Evolutionary conservation across 2,113 vertebrate species (phyloP).

Genomic region (Glaucomys volans): DNA sequence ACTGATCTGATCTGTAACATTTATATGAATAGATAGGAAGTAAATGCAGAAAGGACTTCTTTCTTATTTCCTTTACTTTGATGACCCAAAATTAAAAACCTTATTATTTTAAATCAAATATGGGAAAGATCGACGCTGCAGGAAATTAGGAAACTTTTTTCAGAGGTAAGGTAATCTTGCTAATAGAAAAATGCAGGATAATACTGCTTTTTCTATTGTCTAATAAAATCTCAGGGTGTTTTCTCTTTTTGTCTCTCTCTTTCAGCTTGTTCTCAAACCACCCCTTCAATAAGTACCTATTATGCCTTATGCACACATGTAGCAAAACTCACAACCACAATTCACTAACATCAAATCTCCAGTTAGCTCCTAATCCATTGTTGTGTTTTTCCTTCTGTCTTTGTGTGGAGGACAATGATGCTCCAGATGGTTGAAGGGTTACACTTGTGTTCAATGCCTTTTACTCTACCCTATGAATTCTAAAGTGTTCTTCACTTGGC

Average conservation of each 20-base stretch:
- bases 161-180: background rate
- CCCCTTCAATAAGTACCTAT: background rate
- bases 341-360: background rate
- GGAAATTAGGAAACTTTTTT: background rate
- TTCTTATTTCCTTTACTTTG: background rate
- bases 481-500: background rate
- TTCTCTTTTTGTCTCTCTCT: background rate
- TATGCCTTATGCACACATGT: background rate
- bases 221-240: background rate
- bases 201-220: background rate
- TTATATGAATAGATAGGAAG: background rate
- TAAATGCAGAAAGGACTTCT: background rate
- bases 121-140: background rate
- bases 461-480: background rate
- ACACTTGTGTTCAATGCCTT: background rate
- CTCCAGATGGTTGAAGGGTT: background rate
- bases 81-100: background rate
- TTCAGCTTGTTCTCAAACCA: background rate
- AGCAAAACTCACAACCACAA: background rate
- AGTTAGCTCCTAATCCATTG: background rate
- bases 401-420: background rate
- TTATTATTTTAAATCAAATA: background rate
- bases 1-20: background rate
- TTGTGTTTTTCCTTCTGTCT: background rate
- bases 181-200: background rate